Evolutionary conservation across 2,888 invertebrate genomes (phyloP).

Genomic region (Xestobium rufovillosum): DNA sequence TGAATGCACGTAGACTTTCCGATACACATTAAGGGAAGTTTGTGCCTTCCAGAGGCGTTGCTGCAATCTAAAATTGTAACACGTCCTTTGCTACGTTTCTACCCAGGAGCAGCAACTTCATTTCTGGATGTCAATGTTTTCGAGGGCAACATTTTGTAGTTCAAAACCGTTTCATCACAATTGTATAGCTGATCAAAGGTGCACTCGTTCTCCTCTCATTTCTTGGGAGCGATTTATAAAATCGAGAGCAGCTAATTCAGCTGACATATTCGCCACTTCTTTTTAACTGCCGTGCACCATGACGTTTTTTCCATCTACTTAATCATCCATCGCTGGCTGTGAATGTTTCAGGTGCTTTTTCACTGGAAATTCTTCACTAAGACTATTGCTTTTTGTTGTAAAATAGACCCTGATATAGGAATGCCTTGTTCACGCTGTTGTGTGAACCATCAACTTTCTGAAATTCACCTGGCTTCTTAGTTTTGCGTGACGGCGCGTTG

Average conservation of each 20-base stretch:
- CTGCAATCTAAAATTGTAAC: slow-evolving; percentile 22
- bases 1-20: slow-evolving; percentile 24
- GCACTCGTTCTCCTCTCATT: slow-evolving; percentile 16
- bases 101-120: slow-evolving; percentile 19
- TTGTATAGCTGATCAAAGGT: slow-evolving; percentile 23
- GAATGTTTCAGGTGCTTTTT: slow-evolving; percentile 7
- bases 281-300: slow-evolving; percentile 11
- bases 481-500: slow-evolving; percentile 3
- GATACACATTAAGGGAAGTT: slow-evolving; percentile 21
- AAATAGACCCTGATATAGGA: no score
- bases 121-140: slow-evolving; percentile 20
- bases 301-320: slow-evolving; percentile 17
- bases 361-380: slow-evolving; percentile 11
- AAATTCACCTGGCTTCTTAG: neutral
- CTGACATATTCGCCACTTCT: slow-evolving; percentile 21
- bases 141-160: slow-evolving; percentile 23
- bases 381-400: slow-evolving; percentile 11
- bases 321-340: slow-evolving; percentile 18
- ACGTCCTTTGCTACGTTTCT: slow-evolving; percentile 22
- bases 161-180: slow-evolving; percentile 23
- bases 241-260: slow-evolving; percentile 13
- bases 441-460: slow-evolving; percentile 8
- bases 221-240: slow-evolving; percentile 17
- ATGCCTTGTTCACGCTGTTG: slow-evolving; percentile 6
- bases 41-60: slow-evolving; percentile 23